phyloP scores from a whole-genome alignment of 2,113 vertebrate species.

The human region GRCh38 chr1:224812001-224812500 shows the following conservation, averaged over 20 bases:
- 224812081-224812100: not conserved
- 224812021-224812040: not conserved
- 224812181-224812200: not conserved
- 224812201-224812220: not conserved
- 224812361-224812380: too few species aligned
- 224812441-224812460: too few species aligned
- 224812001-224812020: not conserved
- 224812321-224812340: too few species aligned
- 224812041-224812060: not conserved
- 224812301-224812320: too few species aligned
- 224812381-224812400: too few species aligned
- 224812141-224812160: not conserved
- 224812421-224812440: too few species aligned
- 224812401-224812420: too few species aligned
- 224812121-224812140: not conserved
- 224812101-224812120: not conserved
- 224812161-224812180: not conserved
- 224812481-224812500: too few species aligned
- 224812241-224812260: not conserved
- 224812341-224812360: too few species aligned
- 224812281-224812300: too few species aligned
- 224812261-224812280: fast-evolving
- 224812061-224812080: not conserved
- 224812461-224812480: too few species aligned
- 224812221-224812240: not conserved